phyloP scores from a whole-genome alignment of 2,888 invertebrate genomes.

The Noctuana brunneofusca region DNA sequence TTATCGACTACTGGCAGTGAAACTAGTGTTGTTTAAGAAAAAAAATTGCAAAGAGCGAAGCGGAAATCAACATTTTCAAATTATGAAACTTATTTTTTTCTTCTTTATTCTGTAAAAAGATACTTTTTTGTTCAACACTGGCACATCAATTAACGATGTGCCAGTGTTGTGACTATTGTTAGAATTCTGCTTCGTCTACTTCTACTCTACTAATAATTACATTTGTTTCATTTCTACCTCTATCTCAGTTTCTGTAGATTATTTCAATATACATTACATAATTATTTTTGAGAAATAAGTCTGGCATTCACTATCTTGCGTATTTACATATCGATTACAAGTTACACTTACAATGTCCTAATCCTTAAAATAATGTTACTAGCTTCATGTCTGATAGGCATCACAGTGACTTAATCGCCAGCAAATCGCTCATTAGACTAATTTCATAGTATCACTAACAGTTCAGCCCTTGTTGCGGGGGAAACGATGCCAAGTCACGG shows the following conservation, averaged over 20 bases:
- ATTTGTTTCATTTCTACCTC: too few relatives aligned
- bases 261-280: too few relatives aligned
- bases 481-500: constrained; percentile 31
- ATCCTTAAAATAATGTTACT: not conserved
- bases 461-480: constrained; percentile 2
- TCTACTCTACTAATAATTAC: too few relatives aligned
- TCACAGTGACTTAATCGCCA: constrained; percentile 10
- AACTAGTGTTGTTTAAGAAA: not conserved
- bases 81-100: not conserved
- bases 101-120: not conserved
- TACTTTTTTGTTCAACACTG: not conserved
- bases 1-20: not conserved
- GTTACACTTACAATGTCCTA: not conserved
- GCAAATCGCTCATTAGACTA: constrained; percentile 17
- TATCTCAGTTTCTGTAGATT: too few relatives aligned
- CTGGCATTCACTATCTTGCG: too few relatives aligned
- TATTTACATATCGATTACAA: not conserved
- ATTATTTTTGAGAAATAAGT: too few relatives aligned
- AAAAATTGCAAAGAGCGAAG: not conserved
- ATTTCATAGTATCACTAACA: constrained; percentile 19
- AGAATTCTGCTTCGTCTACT: too few relatives aligned
- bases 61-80: not conserved
- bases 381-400: not conserved
- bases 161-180: too few relatives aligned
- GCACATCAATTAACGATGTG: too few relatives aligned